Conservation (phyloP, 2,113 vertebrate genomes). For the Piaya cayana region DNA sequence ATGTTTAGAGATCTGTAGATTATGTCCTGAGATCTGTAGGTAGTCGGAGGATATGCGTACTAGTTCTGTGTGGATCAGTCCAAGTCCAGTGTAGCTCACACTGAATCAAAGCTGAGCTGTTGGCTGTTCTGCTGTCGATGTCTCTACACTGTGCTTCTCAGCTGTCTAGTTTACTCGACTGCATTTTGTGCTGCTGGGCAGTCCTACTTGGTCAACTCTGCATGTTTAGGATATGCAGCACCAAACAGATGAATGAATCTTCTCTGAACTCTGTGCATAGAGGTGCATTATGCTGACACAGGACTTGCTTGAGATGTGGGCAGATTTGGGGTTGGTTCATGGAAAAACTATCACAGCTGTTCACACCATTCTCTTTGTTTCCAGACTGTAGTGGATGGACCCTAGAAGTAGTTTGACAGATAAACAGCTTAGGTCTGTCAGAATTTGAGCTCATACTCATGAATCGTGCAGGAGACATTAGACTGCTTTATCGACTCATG, state of each 20-base stretch:
- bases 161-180: not conserved
- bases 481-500: not conserved
- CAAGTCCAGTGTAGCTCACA: not conserved
- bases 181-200: not conserved
- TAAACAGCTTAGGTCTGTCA: not conserved
- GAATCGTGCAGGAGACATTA: not conserved
- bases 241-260: not conserved
- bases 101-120: not conserved
- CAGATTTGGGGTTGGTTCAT: not conserved
- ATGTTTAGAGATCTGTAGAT: not conserved
- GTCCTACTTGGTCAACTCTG: not conserved
- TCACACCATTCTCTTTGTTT: not conserved
- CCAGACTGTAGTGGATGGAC: not conserved
- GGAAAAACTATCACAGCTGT: not conserved
- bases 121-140: not conserved
- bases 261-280: rapidly evolving
- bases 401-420: not conserved
- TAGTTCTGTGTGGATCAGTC: not conserved
- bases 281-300: rapidly evolving
- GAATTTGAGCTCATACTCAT: not conserved
- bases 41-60: not conserved
- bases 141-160: not conserved
- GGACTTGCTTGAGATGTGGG: not conserved
- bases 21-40: not conserved
- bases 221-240: not conserved